phyloP scores from a whole-genome alignment of 2,797 vertebrate genomes.

The Clarias pachynema region DNA sequence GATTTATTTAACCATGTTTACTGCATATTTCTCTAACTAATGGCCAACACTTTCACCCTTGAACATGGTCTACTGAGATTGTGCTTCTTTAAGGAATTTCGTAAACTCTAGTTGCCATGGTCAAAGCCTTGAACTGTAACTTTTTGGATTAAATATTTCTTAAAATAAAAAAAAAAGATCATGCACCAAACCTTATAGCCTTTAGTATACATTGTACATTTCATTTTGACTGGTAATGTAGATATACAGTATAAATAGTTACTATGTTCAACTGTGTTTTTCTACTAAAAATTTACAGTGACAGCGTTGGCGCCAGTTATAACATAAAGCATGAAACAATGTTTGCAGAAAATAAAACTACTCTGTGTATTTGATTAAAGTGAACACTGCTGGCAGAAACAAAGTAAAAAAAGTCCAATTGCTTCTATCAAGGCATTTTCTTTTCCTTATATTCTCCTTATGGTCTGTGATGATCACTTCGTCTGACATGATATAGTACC shows the following conservation, averaged over 20 bases:
- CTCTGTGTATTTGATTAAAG: not conserved
- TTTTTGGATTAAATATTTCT: not conserved
- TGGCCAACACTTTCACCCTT: not conserved
- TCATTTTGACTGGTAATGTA: too few species aligned
- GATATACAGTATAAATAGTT: not conserved
- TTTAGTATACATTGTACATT: not conserved
- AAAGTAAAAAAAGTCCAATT: not conserved
- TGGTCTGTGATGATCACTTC: not conserved
- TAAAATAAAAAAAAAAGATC: not conserved
- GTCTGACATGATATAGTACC: not conserved
- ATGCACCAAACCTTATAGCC: not conserved
- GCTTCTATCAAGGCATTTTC: not conserved
- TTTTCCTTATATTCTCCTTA: not conserved
- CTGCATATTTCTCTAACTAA: not conserved
- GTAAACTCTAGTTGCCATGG: not conserved
- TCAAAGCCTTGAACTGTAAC: not conserved
- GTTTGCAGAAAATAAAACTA: not conserved
- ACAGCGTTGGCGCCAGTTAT: not conserved
- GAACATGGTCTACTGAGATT: not conserved
- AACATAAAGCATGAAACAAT: not conserved
- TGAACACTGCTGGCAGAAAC: not conserved
- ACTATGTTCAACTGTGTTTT: not conserved
- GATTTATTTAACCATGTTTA: constrained; percentile 15
- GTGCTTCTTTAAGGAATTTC: not conserved
- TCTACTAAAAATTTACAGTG: not conserved